Evolutionary conservation across 2,888 invertebrate species (phyloP).

Genomic region (Molorchus minor): DNA sequence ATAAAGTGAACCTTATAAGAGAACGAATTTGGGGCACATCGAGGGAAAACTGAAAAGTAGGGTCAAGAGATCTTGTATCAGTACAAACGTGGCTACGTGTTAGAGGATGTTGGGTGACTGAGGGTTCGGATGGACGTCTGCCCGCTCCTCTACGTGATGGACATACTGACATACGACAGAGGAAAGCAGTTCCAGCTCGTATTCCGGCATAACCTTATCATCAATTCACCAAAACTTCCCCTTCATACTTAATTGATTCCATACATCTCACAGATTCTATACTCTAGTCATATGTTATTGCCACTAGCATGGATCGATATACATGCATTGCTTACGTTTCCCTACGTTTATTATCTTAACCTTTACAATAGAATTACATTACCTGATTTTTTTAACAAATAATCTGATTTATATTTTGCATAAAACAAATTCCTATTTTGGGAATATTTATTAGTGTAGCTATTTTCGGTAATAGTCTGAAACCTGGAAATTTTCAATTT

Average conservation of each 20-base stretch:
- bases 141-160: conserved; percentile 56
- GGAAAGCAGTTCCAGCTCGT: conserved; percentile 52
- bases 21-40: conserved; percentile 20
- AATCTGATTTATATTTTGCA: no score
- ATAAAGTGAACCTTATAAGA: conserved; percentile 20
- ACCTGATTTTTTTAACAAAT: no score
- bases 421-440: no score
- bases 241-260: conserved; percentile 50
- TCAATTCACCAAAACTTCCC: conserved; percentile 49
- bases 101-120: conserved; percentile 29
- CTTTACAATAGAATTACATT: no score
- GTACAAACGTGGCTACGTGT: conserved; percentile 53
- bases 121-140: conserved; percentile 41
- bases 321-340: neutral
- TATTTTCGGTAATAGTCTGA: no score
- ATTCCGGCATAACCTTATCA: conserved; percentile 53
- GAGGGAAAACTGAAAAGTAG: conserved; percentile 33
- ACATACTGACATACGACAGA: conserved; percentile 58
- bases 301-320: conserved; percentile 19
- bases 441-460: no score
- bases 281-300: conserved; percentile 32
- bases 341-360: neutral
- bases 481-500: no score
- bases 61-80: conserved; percentile 55
- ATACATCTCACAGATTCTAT: conserved; percentile 43